Evolutionary conservation across 2,797 vertebrate genomes (phyloP), one percentile per base, ranked within the genome.

Genomic region (Cynopterus sphinx): DNA sequence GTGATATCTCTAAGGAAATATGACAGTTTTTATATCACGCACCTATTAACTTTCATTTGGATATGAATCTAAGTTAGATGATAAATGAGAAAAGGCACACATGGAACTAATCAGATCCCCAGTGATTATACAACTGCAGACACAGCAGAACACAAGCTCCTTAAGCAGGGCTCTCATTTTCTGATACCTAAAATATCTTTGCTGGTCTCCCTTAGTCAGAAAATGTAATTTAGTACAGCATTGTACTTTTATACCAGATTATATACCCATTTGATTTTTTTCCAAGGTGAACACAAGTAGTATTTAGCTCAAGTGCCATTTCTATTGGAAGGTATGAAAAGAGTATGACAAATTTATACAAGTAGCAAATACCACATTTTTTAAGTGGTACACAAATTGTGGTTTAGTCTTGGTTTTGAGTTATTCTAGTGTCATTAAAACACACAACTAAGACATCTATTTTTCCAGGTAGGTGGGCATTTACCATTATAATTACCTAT

Each of bases 81-180:
- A 93, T 71, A 90, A 95, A 95, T 91, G 49, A 94, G 67, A 84
- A 96, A 92, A 92, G 96, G 93, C 16, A 39, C 22, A 63, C 53
- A 53, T 1, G 41, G 24, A 90, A 68, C 88, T 93, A 84, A 96
- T 93, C 95, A 89, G 61, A 93, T 90, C 53, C 59, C 93, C 36
- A 49, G 78, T 71, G 88, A 89, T 71, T 84, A 55, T 5, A 67
- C 39, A 84, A 89, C 26, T 75, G 65, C 95, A 96, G 46, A 86
- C 9, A 74, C 87, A 93, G 85, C 85, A 96, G 85, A 96, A 86
- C 46, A 79, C 28, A 77, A 41, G 13, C 28, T 87, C 61, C 28
- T 88, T 33, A 65, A 88, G 61, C 12, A 36, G 79, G 9, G 3
- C 36, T 84, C 74, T 82, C 71, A 90, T 12, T 91, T 84, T 82